A percentile compares a stretch with the other conserved stretches of the same genome.
Conservation (phyloP, 2,113 vertebrate species). For the Cyphomyrus discorhynchus region DNA sequence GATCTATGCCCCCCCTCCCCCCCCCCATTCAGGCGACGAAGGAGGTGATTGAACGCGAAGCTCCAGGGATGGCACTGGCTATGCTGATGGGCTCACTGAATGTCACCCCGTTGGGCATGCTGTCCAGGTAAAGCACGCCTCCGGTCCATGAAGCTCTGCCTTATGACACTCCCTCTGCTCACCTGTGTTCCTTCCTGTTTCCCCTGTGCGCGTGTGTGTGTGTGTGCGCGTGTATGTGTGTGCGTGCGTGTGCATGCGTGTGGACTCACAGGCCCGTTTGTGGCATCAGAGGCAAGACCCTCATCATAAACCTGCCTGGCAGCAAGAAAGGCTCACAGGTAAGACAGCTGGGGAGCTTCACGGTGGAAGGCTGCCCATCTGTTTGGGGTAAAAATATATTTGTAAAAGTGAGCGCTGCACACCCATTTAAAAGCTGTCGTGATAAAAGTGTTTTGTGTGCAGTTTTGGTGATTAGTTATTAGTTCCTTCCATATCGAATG, state of each 20-base stretch:
- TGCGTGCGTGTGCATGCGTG: neutral
- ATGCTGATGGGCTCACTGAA: constrained; percentile 99
- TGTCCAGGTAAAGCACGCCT: constrained; percentile 79
- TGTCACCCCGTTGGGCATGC: constrained; percentile 96
- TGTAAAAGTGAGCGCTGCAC: neutral
- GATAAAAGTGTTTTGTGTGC: neutral
- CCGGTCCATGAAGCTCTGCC: neutral
- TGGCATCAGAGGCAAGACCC: constrained; percentile 97
- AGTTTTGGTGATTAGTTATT: neutral
- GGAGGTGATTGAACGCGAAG: constrained; percentile 97
- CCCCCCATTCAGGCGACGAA: constrained; percentile 80
- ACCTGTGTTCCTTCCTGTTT: neutral
- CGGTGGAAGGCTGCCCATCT: neutral
- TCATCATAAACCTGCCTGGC: constrained; percentile 98
- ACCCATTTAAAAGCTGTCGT: neutral
- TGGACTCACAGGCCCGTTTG: constrained; percentile 81
- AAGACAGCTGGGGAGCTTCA: constrained; percentile 29
- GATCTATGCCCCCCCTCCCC: neutral
- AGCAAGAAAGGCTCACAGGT: constrained; percentile 99
- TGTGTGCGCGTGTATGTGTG: neutral
- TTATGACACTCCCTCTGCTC: neutral
- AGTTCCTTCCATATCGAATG: neutral
- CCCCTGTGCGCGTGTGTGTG: neutral
- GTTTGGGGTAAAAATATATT: neutral
- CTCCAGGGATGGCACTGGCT: constrained; percentile 94